Evolutionary conservation across 2,888 invertebrate species (phyloP), one percentile per base, ranked within the genome.

Genomic region (Octodonta nipae): DNA sequence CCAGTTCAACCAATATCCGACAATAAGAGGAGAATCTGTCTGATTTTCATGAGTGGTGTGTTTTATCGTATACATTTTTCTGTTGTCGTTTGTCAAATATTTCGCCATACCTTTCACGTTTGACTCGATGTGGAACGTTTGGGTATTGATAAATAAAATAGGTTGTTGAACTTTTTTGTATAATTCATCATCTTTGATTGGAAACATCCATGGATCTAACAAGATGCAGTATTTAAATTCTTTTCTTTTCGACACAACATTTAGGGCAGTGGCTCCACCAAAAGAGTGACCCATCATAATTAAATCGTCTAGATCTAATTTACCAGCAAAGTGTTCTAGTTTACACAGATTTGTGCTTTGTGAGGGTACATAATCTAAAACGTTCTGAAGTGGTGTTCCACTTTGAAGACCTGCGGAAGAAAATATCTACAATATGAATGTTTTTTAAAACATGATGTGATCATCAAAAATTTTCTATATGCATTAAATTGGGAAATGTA

Each of bases 241-340:
- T 14, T 54, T 49, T 36, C 73, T 69, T 32, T 60, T 57, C 0
- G 68, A 62, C 14, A 73, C 51, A 1, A 73, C 61, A 14, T 69
- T 59, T 2, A 78, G 50, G 6, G 70, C 64, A 1, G 75, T 71
- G 4, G 73, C 70, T 2, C 70, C 77, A 5, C 78, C 78, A 56
- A 78, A 77, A 0, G 75, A 76, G 54, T 77, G 77, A 2, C 78
- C 78, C 44, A 68, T 66, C 37, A 75, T 59, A 2, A 66, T 58
- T 2, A 66, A 46, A 37, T 54, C 57, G 4, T 61, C 52, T 8
- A 66, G 30, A 46, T 71, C 67, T 31, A 71, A 50, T 16, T 58
- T 50, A 3, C 58, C 65, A 7, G 53, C 50, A 5, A 63, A 48
- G 56, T 66, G 53, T 6, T 42, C 36, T 14, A 59, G 42, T 13